Percentiles rank a stretch among this genome's conserved stretches.
Evolutionary conservation across 1,140 invertebrate genomes (phyloP).

Genomic region (Trachymyrmex septentrionalis): DNA sequence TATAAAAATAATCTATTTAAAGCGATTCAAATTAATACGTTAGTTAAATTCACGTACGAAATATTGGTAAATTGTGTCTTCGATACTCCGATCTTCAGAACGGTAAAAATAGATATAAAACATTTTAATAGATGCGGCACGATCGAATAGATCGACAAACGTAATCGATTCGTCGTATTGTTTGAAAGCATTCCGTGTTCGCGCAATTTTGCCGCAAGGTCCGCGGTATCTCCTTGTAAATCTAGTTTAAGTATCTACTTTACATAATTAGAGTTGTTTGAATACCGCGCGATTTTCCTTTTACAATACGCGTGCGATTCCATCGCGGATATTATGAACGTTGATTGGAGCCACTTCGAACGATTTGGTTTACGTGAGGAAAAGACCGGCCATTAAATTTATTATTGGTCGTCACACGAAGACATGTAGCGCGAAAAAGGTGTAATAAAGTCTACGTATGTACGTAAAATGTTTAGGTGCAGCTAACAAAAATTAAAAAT

Average conservation of each 20-base stretch:
- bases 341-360: slow-evolving; percentile 50
- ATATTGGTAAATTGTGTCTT: no score
- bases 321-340: slow-evolving; percentile 20
- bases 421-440: slow-evolving; percentile 3
- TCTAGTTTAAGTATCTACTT: slow-evolving; percentile 74
- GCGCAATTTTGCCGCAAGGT: slow-evolving; percentile 65
- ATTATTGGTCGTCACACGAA: slow-evolving; percentile 33
- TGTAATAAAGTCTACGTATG: not conserved
- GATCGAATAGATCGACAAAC: not conserved
- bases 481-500: slow-evolving; percentile 5
- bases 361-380: slow-evolving; percentile 56
- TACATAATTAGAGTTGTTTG: slow-evolving; percentile 77
- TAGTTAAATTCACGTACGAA: no score
- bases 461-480: not conserved
- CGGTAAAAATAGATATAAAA: no score
- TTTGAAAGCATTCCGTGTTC: slow-evolving; percentile 55
- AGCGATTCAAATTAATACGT: no score
- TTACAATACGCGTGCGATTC: slow-evolving; percentile 54
- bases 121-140: not conserved
- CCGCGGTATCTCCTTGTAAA: slow-evolving; percentile 73
- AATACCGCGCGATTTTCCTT: slow-evolving; percentile 69
- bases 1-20: no score
- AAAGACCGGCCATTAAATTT: slow-evolving; percentile 44
- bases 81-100: no score
- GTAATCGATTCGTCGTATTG: slow-evolving; percentile 25